Percentiles rank a stretch among this genome's conserved stretches.
Conservation (phyloP, 2,888 invertebrate species). For the Stratiomys singularior region DNA sequence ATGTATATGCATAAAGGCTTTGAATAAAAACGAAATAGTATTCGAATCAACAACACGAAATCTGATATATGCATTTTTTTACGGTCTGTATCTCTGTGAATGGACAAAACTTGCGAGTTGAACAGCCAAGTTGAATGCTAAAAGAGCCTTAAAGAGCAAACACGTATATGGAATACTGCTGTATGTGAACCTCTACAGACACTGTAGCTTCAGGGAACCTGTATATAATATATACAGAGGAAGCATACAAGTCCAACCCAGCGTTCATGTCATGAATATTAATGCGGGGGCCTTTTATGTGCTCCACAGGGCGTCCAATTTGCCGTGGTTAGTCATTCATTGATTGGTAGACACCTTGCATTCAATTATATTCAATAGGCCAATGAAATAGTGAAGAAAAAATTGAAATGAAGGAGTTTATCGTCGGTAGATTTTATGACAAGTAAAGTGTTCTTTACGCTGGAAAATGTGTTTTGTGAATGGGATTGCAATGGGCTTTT, state of each 20-base stretch:
- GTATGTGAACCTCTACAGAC: background rate
- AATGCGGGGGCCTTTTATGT: conserved; percentile 44
- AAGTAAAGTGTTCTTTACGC: background rate
- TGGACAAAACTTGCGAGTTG: background rate
- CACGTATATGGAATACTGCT: background rate
- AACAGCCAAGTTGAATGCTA: background rate
- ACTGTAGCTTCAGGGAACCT: background rate
- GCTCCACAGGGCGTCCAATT: conserved; percentile 42
- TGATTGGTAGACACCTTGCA: conserved; percentile 42
- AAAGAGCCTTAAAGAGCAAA: background rate
- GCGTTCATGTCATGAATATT: conserved; percentile 46
- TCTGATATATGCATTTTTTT: conserved; percentile 41
- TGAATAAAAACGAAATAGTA: conserved; percentile 23
- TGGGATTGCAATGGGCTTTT: too few species aligned
- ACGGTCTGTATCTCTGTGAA: conserved; percentile 25
- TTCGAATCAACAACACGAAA: conserved; percentile 40
- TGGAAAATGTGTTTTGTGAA: too few species aligned
- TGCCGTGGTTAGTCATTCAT: conserved; percentile 26
- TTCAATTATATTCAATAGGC: conserved; percentile 28
- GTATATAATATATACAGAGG: background rate
- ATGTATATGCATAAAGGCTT: background rate
- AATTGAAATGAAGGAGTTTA: background rate
- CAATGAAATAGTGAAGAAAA: conserved; percentile 16
- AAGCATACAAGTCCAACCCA: conserved; percentile 30
- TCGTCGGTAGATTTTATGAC: background rate